These are phyloP conservation scores for Desmophyllum pertusum DNA, from an alignment of 92 coral and sea anemone genomes.

Conservation along the genomic window DNA sequence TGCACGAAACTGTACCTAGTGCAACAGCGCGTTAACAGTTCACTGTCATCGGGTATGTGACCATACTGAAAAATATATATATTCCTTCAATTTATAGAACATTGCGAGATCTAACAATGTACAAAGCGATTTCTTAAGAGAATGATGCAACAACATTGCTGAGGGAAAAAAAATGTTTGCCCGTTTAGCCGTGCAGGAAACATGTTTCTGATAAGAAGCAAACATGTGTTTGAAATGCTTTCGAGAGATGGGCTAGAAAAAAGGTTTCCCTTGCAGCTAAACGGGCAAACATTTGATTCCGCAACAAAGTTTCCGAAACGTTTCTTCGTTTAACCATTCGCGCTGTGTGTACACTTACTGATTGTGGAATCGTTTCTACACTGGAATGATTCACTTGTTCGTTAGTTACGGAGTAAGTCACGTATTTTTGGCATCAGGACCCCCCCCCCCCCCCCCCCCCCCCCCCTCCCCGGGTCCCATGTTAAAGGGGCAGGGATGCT, in stretches of 20 bases:
- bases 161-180: too few species aligned
- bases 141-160: background rate
- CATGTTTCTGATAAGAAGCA: background rate
- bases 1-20: too few species aligned
- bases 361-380: background rate
- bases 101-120: background rate
- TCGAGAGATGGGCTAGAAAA: background rate
- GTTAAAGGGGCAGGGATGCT: too few species aligned
- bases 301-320: background rate
- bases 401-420: background rate
- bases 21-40: too few species aligned
- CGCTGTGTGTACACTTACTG: background rate
- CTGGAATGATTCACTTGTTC: background rate
- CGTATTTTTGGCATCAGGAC: background rate
- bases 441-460: too few species aligned
- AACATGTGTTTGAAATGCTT: background rate
- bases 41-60: too few species aligned
- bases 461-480: too few species aligned
- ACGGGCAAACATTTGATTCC: background rate
- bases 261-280: background rate
- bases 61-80: too few species aligned
- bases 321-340: background rate
- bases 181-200: too few species aligned
- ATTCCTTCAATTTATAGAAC: background rate
- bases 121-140: background rate